Percentiles rank a stretch among this genome's conserved stretches.
These are phyloP conservation scores for Acrobasis repandana DNA, from an alignment of 2,888 invertebrate species.

Conservation along the genomic window DNA sequence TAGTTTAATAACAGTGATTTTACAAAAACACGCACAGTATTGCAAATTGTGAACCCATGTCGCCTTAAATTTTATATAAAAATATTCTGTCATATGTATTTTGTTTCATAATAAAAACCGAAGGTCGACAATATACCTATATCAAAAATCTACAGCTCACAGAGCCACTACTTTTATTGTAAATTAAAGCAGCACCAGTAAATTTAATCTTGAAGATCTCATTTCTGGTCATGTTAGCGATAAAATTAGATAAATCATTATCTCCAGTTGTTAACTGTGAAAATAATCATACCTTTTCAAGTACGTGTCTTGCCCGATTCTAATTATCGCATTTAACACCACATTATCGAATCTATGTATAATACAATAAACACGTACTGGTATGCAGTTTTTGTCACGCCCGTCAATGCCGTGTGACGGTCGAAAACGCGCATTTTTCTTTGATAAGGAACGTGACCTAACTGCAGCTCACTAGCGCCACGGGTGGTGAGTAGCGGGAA, in stretches of 20 bases:
- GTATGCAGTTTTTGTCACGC: conserved; percentile 17
- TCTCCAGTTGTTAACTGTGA: conserved; percentile 6
- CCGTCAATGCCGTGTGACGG: conserved; percentile 2
- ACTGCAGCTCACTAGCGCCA: neutral
- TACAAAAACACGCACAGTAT: too few relatives aligned
- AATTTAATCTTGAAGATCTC: too few relatives aligned
- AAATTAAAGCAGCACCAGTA: too few relatives aligned
- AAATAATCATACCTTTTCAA: conserved; percentile 8
- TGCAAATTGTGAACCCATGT: too few relatives aligned
- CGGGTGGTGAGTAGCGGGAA: conserved; percentile 11
- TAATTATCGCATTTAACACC: conserved; percentile 26
- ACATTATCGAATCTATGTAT: conserved; percentile 1
- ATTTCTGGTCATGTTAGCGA: neutral
- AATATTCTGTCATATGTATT: too few relatives aligned
- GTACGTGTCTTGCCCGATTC: conserved; percentile 25
- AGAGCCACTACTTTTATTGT: too few relatives aligned
- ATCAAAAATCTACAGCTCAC: too few relatives aligned
- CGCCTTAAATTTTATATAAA: too few relatives aligned
- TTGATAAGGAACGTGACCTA: neutral
- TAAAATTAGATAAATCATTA: neutral
- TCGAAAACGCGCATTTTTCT: neutral
- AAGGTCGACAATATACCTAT: too few relatives aligned
- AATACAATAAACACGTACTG: conserved; percentile 3
- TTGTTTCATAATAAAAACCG: too few relatives aligned
- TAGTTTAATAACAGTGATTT: too few relatives aligned